These are phyloP conservation scores for Oenanthe oenanthe DNA, from an alignment of 2,113 vertebrate genomes.

Conservation along the genomic window DNA sequence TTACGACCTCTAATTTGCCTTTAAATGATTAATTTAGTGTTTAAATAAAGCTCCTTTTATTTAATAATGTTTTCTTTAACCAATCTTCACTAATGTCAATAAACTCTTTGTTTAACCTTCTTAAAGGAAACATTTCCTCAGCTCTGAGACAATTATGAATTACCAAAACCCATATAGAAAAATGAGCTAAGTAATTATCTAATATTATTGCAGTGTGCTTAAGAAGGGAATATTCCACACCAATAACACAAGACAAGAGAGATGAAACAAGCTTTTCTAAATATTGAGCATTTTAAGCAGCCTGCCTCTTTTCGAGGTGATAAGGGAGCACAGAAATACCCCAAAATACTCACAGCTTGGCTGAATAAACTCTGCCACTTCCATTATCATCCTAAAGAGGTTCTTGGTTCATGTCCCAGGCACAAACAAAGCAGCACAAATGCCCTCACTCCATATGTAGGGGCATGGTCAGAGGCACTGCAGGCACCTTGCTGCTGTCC, in stretches of 20 bases:
- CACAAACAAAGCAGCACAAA: background rate
- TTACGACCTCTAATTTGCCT: constrained; percentile 87
- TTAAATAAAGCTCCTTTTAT: constrained; percentile 88
- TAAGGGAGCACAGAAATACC: background rate
- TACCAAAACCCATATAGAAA: constrained; percentile 73
- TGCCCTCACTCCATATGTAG: fast-evolving
- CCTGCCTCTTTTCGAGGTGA: background rate
- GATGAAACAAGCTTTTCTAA: constrained; percentile 25
- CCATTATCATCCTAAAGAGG: background rate
- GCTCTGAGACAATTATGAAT: constrained; percentile 78
- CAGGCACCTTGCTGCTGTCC: fast-evolving
- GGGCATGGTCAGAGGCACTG: background rate
- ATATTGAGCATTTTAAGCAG: background rate
- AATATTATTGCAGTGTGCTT: constrained; percentile 56
- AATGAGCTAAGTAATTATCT: constrained; percentile 73
- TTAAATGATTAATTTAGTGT: constrained; percentile 89
- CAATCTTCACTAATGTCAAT: constrained; percentile 89
- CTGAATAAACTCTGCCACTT: background rate
- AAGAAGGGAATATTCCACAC: constrained; percentile 47
- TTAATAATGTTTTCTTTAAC: constrained; percentile 88
- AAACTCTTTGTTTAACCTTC: constrained; percentile 87
- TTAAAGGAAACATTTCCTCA: constrained; percentile 82
- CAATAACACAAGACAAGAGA: constrained; percentile 5
- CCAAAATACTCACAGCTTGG: background rate
- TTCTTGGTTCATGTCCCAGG: background rate